Base-by-base conservation (phyloP, 2,113 vertebrate genomes). In the Synchiropus splendidus region DNA sequence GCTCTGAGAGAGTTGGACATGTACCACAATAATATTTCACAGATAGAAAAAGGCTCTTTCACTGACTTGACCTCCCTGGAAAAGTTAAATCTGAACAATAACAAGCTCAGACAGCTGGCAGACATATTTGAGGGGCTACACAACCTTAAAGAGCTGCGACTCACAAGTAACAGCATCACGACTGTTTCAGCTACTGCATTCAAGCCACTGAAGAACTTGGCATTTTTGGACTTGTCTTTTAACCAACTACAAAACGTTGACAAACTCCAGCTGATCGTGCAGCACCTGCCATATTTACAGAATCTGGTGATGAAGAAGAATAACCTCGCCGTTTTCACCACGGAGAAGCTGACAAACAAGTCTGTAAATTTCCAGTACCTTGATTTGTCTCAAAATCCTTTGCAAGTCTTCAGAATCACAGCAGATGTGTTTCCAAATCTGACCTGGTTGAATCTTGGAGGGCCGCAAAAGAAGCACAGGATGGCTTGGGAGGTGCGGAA, bases 391-490 rank as follows among this genome's bases (percentile, higher is more conserved):
- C 15, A 18, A 12, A 81, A 83, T 54, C 46, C 62, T 2, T 31
- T 81, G 17, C 15, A 39, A 6, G 18, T 36, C 11, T 77, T 83
- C 12, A 46, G 21, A 2, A 37, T 86, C 33, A 74, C 67, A 12
- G 61, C 72, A 4, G 43, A 73, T 11, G 18, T 77, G 21, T 79
- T 89, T 32, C 73, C 76, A 27, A 56, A 48, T 32, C 74, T 86
- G 10, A 51, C 59, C 32, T 38, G 10, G 1, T 39, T 87, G 6
- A 66, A 73, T 15, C 49, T 71, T 0, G 81, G 75, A 1, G 16
- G 54, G n/a, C 21, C 16, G 4, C 34, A 27, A 4, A 49, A 10
- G 35, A 74, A 62, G 27, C 36, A 17, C 2, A 13, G 5, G 4
- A 42, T 36, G 10, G 42, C 4, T 5, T 86, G 70, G 78, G 67